Conservation (phyloP, 1,140 invertebrate species). For the Dendrolimus punctatus region DNA sequence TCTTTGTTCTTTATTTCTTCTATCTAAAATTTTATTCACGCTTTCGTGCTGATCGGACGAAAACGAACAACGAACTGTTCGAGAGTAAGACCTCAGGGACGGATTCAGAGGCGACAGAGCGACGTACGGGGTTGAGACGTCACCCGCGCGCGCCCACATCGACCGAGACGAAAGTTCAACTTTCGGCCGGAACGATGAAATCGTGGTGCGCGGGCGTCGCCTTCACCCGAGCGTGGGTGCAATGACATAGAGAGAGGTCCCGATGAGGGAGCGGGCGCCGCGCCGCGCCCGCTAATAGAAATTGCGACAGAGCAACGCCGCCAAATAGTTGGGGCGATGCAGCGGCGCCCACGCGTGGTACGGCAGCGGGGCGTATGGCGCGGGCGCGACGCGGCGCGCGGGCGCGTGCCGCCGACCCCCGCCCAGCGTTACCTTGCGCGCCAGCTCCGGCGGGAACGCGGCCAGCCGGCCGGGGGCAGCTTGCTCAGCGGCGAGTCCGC, state of each 20-base stretch:
- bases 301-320: constrained; percentile 56
- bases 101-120: too few species aligned
- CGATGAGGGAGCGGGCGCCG: constrained; percentile 6
- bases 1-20: too few species aligned
- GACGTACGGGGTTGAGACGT: not conserved
- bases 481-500: constrained; percentile 68
- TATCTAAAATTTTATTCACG: too few species aligned
- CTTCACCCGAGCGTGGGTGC: not conserved
- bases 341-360: constrained; percentile 8
- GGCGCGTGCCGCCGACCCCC: constrained; percentile 16
- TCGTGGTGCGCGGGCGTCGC: not conserved
- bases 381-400: constrained; percentile 13
- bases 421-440: constrained; percentile 62
- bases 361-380: constrained; percentile 8
- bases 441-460: constrained; percentile 58
- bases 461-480: constrained; percentile 56
- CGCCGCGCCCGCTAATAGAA: constrained; percentile 36
- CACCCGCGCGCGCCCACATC: not conserved
- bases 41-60: too few species aligned
- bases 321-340: constrained; percentile 54
- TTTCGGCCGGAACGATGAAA: constrained; percentile 5
- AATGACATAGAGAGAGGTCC: constrained; percentile 6
- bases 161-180: constrained; percentile 17
- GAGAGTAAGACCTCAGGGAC: too few species aligned
- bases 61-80: too few species aligned